Evolutionary conservation across 2,888 invertebrate genomes (phyloP).

Genomic region (Ormia ochracea): DNA sequence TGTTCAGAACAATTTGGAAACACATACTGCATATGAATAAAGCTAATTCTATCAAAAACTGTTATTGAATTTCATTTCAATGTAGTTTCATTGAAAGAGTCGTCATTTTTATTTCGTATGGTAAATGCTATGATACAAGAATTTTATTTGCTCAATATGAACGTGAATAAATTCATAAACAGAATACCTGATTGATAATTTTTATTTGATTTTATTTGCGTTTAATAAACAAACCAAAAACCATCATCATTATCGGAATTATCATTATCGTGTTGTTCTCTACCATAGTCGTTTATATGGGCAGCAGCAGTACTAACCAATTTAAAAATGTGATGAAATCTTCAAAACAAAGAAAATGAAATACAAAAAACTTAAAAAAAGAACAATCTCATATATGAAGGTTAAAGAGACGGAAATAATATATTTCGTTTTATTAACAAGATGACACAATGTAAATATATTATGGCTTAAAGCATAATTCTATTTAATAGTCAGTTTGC

Average conservation of each 20-base stretch:
- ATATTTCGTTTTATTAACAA: not conserved
- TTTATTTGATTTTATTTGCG: not conserved
- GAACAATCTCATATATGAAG: constrained; percentile 48
- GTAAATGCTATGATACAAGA: constrained; percentile 32
- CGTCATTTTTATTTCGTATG: not conserved
- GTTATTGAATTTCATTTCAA: no score
- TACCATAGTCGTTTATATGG: not conserved
- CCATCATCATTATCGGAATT: not conserved
- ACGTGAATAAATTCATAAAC: not conserved
- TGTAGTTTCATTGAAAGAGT: no score
- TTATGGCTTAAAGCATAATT: constrained; percentile 19
- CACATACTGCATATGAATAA: no score
- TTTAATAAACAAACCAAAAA: constrained; percentile 22
- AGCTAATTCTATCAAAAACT: no score
- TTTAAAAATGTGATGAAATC: constrained; percentile 32
- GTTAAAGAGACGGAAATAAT: constrained; percentile 54
- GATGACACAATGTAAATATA: not conserved
- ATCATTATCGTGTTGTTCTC: not conserved
- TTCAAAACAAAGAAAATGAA: constrained; percentile 6
- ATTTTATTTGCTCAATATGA: not conserved
- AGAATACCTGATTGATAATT: not conserved
- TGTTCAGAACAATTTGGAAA: no score
- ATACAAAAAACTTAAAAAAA: constrained; percentile 7
- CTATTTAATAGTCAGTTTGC: constrained; percentile 11
- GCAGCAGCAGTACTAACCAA: not conserved